phyloP scores from a whole-genome alignment of 2,888 invertebrate genomes.

The Formica aserva region DNA sequence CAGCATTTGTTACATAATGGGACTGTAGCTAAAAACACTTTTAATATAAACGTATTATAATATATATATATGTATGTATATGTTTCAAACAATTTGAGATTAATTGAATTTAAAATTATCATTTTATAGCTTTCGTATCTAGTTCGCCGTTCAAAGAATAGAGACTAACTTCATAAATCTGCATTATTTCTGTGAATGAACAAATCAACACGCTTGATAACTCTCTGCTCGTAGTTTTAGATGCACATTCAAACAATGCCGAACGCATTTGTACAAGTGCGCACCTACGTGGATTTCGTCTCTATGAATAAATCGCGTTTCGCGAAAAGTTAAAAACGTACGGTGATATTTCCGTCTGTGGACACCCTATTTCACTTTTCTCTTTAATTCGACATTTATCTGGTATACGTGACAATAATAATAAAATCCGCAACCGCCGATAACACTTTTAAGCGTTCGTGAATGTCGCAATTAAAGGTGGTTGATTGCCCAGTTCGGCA shows the following conservation, averaged over 20 bases:
- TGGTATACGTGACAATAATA: conserved; percentile 37
- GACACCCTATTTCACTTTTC: not conserved
- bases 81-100: not conserved
- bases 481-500: conserved; percentile 20
- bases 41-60: not conserved
- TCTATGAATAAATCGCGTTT: conserved; percentile 1
- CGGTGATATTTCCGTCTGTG: not conserved
- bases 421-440: conserved; percentile 14
- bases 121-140: not conserved
- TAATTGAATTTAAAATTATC: not conserved
- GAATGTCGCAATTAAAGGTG: conserved; percentile 55
- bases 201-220: not conserved
- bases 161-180: not conserved
- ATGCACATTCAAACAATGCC: not conserved
- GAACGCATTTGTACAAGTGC: not conserved
- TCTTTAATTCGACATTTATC: conserved; percentile 23
- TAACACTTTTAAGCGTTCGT: conserved; percentile 44
- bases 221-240: not conserved
- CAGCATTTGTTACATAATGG: too few species aligned
- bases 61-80: not conserved
- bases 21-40: too few species aligned
- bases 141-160: not conserved
- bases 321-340: not conserved
- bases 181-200: not conserved
- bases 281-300: not conserved